These are phyloP conservation scores for Oligia latruncula DNA, from an alignment of 2,888 invertebrate genomes.

Conservation along the genomic window DNA sequence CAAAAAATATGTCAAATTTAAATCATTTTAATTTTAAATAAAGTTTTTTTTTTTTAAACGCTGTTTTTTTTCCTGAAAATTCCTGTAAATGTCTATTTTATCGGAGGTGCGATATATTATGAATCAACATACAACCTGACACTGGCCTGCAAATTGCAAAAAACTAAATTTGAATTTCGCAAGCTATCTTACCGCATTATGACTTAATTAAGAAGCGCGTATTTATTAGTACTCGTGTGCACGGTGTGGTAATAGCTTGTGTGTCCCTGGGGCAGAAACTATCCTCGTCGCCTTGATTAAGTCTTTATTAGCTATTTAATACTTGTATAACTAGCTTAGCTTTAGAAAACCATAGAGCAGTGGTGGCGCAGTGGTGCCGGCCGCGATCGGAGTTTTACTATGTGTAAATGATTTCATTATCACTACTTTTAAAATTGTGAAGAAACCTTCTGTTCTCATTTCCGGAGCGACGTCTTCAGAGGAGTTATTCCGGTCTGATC, in stretches of 20 bases:
- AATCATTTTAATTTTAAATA: no score
- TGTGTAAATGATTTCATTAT: background rate
- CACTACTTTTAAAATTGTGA: background rate
- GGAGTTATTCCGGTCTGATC: no score
- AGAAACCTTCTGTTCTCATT: slow-evolving; percentile 14
- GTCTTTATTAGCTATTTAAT: slow-evolving; percentile 19
- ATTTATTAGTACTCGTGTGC: slow-evolving; percentile 25
- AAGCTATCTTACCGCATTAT: background rate
- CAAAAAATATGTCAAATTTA: no score
- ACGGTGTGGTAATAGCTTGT: slow-evolving; percentile 27
- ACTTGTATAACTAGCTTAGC: slow-evolving; percentile 6
- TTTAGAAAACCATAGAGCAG: background rate
- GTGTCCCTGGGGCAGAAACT: slow-evolving; percentile 21
- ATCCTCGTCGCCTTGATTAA: background rate
- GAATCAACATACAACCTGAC: no score
- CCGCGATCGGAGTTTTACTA: background rate
- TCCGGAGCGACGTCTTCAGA: slow-evolving; percentile 3
- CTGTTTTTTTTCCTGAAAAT: no score
- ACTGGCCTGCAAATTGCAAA: no score
- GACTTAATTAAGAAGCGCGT: slow-evolving; percentile 45
- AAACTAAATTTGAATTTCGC: background rate
- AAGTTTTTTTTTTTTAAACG: no score
- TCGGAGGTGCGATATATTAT: no score
- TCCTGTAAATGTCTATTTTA: no score
- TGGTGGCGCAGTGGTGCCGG: background rate